These are phyloP conservation scores for Oreortyx pictus DNA, from an alignment of 2,797 vertebrate genomes.

Conservation along the genomic window DNA sequence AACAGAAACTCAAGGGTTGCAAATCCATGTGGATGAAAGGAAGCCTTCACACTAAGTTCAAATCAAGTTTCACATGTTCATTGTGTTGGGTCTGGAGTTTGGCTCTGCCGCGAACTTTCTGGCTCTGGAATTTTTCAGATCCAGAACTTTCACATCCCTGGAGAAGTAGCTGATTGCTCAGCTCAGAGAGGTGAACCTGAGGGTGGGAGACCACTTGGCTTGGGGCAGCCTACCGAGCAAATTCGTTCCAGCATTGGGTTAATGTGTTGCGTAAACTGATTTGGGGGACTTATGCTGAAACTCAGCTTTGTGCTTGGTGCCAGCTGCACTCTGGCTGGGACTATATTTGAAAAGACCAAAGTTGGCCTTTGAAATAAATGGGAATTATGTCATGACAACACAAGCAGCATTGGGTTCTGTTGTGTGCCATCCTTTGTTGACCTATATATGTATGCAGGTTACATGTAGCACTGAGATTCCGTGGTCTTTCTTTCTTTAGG, in stretches of 20 bases:
- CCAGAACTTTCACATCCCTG: neutral
- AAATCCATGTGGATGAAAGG: neutral
- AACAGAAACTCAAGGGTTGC: neutral
- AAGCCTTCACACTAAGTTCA: neutral
- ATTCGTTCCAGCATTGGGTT: neutral
- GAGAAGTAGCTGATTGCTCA: neutral
- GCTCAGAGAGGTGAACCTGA: neutral
- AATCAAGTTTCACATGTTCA: accelerated
- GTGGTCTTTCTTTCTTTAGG: neutral
- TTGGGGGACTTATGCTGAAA: neutral
- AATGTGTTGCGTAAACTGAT: neutral
- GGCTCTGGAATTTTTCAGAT: neutral
- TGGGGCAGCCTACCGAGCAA: neutral
- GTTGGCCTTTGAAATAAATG: neutral
- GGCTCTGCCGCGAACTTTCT: neutral
- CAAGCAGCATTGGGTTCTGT: accelerated
- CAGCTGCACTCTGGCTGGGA: accelerated
- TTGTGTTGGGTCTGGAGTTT: accelerated
- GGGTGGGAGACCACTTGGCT: neutral
- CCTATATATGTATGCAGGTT: neutral
- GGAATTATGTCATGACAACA: neutral
- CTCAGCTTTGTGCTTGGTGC: neutral
- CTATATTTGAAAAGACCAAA: neutral
- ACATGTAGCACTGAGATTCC: neutral
- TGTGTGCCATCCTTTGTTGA: neutral